Base-by-base conservation (phyloP, 2,113 vertebrate genomes). In the Barbus barbus region DNA sequence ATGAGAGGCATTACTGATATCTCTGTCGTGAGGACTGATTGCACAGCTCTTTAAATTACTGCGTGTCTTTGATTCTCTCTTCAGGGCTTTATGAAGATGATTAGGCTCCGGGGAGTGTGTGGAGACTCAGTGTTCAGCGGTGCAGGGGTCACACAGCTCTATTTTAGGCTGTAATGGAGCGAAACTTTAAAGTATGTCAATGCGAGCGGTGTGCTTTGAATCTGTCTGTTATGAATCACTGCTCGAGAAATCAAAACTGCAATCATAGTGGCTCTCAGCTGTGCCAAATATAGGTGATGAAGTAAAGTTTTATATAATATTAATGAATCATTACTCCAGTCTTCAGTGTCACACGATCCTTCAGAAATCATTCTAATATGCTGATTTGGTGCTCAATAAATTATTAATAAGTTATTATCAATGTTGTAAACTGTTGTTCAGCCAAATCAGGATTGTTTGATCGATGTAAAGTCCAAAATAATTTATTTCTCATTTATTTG, bases 101-200 rank as follows among this genome's bases (percentile, higher is more conserved):
- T 89, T 89, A 84, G 87, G 84, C 89, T 88, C 85, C 53, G 46
- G 84, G 89, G 86, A 86, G 87, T 58, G 77, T 80, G 83, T 81
- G 77, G 53, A 88, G 88, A 75, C 84, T 87, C 81, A 81, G 65
- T 2, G 7, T 69, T 69, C 65, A 89, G 90, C 88, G 87, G 13
- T 41, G 60, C 31, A 82, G 87, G 83, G 92, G 93, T 94, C 92
- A 93, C 86, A 86, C 91, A 88, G 69, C 88, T 93, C 91, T 91
- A 93, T 93, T 93, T 93, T 92, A 81, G 88, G 91, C 89, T 87
- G 86, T 89, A 89, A 88, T 53, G 53, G 24, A 33, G 53, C 38
- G 3, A n/a, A 48, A 14, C 26, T 46, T 63, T 63, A 16, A 75
- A 46, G 56, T 24, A 36, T 60, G 56, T 24, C n/a, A 72, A 18